Conservation (phyloP, 1,140 invertebrate species). For the Wiebesia pumilae region DNA sequence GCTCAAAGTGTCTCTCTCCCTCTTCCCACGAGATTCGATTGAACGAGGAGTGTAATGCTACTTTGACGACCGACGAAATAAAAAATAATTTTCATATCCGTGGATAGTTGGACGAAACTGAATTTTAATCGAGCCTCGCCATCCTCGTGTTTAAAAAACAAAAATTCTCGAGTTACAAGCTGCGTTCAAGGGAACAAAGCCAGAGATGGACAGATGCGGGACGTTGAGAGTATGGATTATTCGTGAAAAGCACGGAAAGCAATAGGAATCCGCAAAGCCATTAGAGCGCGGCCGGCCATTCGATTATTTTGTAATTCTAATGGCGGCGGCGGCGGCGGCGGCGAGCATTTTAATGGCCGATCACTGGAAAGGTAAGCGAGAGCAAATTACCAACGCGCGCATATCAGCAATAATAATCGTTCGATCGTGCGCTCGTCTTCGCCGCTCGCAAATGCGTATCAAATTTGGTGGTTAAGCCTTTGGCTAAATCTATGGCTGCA, state of each 20-base stretch:
- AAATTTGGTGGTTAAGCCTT: too few species aligned
- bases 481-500: too few species aligned
- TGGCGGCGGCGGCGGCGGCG: not conserved
- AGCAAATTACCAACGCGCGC: not conserved
- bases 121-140: too few species aligned
- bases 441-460: not conserved
- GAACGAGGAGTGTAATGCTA: too few species aligned
- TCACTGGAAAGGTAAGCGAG: conserved; percentile 28
- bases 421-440: not conserved
- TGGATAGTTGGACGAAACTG: too few species aligned
- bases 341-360: conserved; percentile 17
- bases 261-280: conserved; percentile 34
- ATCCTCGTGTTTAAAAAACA: too few species aligned
- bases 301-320: conserved; percentile 21
- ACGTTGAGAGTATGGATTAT: conserved; percentile 37
- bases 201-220: conserved; percentile 11
- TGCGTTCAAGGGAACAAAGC: not conserved
- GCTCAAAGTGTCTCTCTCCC: too few species aligned
- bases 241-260: conserved; percentile 3
- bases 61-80: too few species aligned
- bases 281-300: conserved; percentile 44
- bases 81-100: too few species aligned
- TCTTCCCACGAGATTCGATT: too few species aligned
- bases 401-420: conserved; percentile 16
- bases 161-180: not conserved